A percentile compares a stretch with the other conserved stretches of the same genome.
Conservation (phyloP, 2,797 vertebrate species). For the Epinephelus coioides region DNA sequence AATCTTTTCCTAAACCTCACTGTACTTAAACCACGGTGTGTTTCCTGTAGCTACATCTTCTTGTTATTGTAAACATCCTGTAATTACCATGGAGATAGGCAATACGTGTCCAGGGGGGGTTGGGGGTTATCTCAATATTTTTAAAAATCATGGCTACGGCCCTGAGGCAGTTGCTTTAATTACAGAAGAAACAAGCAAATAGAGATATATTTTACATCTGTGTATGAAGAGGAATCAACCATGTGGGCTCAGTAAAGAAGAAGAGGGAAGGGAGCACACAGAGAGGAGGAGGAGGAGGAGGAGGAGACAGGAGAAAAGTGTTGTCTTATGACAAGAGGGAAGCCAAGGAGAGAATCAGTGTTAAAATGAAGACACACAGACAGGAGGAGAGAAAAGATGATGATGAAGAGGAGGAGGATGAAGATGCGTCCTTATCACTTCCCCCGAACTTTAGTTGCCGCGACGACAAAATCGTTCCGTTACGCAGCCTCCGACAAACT, state of each 20-base stretch:
- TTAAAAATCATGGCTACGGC: neutral
- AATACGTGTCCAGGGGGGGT: too few species aligned
- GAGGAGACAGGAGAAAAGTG: neutral
- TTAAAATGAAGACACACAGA: neutral
- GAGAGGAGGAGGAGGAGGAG: neutral
- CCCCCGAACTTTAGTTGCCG: constrained; percentile 45
- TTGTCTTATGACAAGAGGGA: neutral
- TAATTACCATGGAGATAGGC: neutral
- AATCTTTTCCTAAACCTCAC: neutral
- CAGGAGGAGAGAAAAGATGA: neutral
- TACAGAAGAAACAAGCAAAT: neutral
- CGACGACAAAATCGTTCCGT: constrained; percentile 49
- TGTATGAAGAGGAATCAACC: neutral
- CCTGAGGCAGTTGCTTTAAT: neutral
- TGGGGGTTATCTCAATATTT: too few species aligned
- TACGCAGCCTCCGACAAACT: constrained; percentile 54
- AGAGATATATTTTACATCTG: neutral
- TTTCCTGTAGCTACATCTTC: neutral
- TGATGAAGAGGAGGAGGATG: constrained; percentile 11
- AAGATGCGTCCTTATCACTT: constrained; percentile 38
- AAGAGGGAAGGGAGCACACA: neutral
- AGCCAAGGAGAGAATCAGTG: neutral
- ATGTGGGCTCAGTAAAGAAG: neutral
- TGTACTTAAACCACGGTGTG: neutral
- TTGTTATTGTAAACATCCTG: neutral